Evolutionary conservation across 2,113 vertebrate genomes (phyloP).

Genomic region (Pelmatolapia mariae): DNA sequence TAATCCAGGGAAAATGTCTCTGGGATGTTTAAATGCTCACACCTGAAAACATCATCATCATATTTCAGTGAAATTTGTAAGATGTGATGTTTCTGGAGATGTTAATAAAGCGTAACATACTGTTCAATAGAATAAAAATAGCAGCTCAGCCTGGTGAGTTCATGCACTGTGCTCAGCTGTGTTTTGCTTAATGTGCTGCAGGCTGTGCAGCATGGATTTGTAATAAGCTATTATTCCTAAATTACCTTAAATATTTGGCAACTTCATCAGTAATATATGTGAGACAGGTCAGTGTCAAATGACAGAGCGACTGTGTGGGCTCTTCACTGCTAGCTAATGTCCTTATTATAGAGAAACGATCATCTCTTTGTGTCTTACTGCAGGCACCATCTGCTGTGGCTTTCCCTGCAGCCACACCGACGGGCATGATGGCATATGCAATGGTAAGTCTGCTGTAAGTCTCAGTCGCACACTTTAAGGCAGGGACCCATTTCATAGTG

Average conservation of each 20-base stretch:
- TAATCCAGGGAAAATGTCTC: neutral
- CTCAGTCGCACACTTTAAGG: neutral
- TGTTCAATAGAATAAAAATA: accelerated
- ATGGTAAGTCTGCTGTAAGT: conserved; percentile 78
- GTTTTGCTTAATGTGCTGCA: neutral
- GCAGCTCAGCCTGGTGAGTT: neutral
- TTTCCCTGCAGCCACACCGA: conserved; percentile 92
- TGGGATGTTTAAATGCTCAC: neutral
- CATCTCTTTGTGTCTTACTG: conserved; percentile 24
- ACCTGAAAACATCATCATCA: neutral
- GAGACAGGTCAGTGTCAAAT: neutral
- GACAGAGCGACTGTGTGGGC: neutral
- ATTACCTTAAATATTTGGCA: neutral
- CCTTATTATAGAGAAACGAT: conserved; percentile 6
- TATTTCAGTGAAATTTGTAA: neutral
- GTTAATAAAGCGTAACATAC: neutral
- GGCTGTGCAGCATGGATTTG: neutral
- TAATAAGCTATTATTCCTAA: neutral
- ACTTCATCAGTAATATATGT: neutral
- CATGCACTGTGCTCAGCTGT: neutral
- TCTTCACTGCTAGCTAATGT: neutral
- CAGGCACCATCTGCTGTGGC: conserved; percentile 94
- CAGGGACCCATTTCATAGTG: neutral
- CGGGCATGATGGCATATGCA: conserved; percentile 89
- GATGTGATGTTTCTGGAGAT: neutral